A percentile compares a stretch with the other conserved stretches of the same genome.
These are phyloP conservation scores for Porites evermanni DNA, from an alignment of 92 coral and sea anemone species.

Conservation along the genomic window DNA sequence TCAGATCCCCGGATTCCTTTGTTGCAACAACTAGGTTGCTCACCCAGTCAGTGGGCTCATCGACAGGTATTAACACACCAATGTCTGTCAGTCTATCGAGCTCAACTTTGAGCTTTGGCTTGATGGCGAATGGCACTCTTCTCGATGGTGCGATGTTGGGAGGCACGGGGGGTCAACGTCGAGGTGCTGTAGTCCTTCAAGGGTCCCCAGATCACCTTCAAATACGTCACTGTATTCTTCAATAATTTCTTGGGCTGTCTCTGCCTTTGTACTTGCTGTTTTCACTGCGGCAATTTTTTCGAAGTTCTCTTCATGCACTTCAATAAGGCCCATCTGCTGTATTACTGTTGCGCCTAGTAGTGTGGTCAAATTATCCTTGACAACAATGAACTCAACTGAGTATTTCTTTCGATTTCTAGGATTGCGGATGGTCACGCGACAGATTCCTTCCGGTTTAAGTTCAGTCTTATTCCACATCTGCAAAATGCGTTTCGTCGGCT, in stretches of 20 bases:
- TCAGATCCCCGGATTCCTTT: conserved; percentile 44
- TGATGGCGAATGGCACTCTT: conserved; percentile 49
- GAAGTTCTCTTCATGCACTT: conserved; percentile 35
- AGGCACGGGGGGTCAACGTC: conserved; percentile 32
- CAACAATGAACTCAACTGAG: conserved; percentile 35
- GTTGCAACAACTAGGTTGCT: conserved; percentile 41
- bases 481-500: background rate
- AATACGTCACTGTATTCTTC: too few species aligned
- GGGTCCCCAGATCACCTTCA: too few species aligned
- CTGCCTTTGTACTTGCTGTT: too few species aligned
- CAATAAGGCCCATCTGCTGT: conserved; percentile 35
- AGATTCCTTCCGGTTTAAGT: background rate
- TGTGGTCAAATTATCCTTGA: conserved; percentile 34
- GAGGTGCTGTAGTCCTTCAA: conserved; percentile 17
- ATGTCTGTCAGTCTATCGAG: conserved; percentile 49
- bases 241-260: too few species aligned
- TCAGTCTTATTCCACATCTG: conserved; percentile 4
- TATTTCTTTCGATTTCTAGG: conserved; percentile 23
- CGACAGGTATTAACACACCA: conserved; percentile 25
- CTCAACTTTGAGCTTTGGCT: conserved; percentile 41
- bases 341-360: conserved; percentile 52
- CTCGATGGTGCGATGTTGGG: conserved; percentile 34
- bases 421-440: background rate
- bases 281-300: background rate
- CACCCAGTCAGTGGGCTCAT: conserved; percentile 54